phyloP scores from a whole-genome alignment of 2,113 vertebrate genomes.

The Tursiops truncatus region DNA sequence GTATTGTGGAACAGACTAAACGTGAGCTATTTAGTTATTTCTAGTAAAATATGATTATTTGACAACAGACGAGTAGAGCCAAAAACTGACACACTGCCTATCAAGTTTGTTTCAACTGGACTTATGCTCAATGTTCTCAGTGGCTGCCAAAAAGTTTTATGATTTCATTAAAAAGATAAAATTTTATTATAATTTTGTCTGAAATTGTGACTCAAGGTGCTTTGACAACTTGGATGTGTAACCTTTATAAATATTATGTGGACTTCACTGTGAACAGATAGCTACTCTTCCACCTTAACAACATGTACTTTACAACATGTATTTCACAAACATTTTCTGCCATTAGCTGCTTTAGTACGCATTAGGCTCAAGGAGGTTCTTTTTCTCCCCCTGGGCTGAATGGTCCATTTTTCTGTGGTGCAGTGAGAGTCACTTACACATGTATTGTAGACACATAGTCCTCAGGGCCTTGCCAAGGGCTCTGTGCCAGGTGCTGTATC shows the following conservation, averaged over 20 bases:
- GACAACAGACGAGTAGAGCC: not conserved
- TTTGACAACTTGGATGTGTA: not conserved
- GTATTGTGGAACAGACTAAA: not conserved
- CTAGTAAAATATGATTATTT: not conserved
- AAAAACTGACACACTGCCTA: not conserved
- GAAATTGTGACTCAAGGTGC: not conserved
- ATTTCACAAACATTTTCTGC: not conserved
- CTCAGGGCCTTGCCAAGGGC: not conserved
- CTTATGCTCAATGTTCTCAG: not conserved
- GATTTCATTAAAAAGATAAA: conserved; percentile 24
- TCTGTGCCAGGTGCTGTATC: not conserved
- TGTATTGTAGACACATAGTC: not conserved
- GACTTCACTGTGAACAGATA: not conserved
- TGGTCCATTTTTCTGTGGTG: not conserved
- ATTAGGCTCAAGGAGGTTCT: not conserved
- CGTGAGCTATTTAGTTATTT: not conserved
- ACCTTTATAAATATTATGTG: not conserved
- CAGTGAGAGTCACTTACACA: not conserved
- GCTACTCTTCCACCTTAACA: not conserved
- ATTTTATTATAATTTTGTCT: not conserved
- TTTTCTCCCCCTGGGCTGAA: not conserved
- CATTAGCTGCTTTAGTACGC: not conserved
- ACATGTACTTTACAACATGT: not conserved
- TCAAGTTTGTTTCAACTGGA: not conserved
- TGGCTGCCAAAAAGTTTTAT: not conserved